Evolutionary conservation across 2,113 vertebrate species (phyloP), one percentile per base, ranked within the genome.

Genomic region (Tragelaphus imberbis): DNA sequence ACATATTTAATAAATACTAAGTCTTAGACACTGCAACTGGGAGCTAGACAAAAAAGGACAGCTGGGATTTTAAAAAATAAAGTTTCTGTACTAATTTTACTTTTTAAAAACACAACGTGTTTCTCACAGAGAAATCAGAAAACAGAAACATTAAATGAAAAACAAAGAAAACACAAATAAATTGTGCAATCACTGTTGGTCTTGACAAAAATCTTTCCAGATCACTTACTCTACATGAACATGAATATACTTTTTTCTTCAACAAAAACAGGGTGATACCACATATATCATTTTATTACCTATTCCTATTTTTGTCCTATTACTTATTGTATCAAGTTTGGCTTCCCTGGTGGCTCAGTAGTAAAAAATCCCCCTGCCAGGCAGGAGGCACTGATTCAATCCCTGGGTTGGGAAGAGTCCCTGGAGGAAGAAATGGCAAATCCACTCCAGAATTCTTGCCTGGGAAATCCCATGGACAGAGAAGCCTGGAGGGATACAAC

Each of bases 1-100:
- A 91, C 71, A 75, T 40, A 90, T 49, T 65, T 80, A 95, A 93
- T 93, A 94, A 88, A 87, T 81, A 84, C 65, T 79, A 58, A 85
- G n/a, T 79, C 27, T 58, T 28, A 81, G 65, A 84, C 30, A 33
- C 68, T 91, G 12, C 61, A 81, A 56, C 15, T 82, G 28, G n/a
- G 77, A 56, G 7, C 47, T 91, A 49, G 15, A 61, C n/a, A 61
- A 81, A 92, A 93, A 77, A 86, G 25, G 55, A 40, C 11, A 51
- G 33, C 6, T 86, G 28, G 15, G 17, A 94, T 68, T 92, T 91
- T 98, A 16, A 59, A 93, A 89, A 91, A 75, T 65, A 82, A 94
- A 81, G 23, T 51, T 95, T 91, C 81, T 95, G 36, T 85, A 94
- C 33, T 89, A 59, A 86, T 49, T 51, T 84, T 95, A 65, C 47